A percentile compares a stretch with the other conserved stretches of the same genome.
Conservation (phyloP, 1,140 invertebrate genomes). For the Lanistes nyassanus region DNA sequence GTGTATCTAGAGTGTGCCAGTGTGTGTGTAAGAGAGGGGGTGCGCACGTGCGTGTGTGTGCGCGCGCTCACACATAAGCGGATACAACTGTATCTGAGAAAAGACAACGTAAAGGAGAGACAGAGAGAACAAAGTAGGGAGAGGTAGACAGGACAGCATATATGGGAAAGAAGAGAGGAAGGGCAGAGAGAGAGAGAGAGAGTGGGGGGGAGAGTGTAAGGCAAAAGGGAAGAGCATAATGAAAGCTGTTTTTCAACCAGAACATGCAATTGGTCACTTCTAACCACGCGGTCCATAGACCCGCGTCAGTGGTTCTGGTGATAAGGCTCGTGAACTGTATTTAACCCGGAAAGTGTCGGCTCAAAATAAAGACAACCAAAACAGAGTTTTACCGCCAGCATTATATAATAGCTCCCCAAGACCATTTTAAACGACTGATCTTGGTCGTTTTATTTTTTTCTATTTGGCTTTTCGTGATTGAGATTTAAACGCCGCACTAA, state of each 20-base stretch:
- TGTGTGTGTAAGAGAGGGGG: slow-evolving; percentile 3
- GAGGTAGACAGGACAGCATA: background rate
- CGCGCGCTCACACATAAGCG: background rate
- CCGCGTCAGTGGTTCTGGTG: background rate
- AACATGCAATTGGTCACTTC: too few relatives aligned
- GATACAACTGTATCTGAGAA: background rate
- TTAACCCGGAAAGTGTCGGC: background rate
- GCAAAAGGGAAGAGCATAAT: background rate
- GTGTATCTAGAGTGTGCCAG: background rate
- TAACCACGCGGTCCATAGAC: too few relatives aligned
- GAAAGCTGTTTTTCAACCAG: too few relatives aligned
- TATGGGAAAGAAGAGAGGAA: slow-evolving; percentile 1
- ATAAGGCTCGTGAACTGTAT: background rate
- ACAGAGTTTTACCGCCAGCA: too few relatives aligned
- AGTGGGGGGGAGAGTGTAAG: background rate
- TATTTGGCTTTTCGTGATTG: too few relatives aligned
- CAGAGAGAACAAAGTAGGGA: background rate
- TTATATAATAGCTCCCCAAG: too few relatives aligned
- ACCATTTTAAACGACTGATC: too few relatives aligned
- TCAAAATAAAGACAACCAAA: background rate
- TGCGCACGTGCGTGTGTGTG: background rate
- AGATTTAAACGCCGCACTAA: too few relatives aligned
- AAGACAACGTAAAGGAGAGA: background rate
- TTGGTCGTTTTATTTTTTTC: too few relatives aligned
- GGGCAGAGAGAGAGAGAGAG: background rate